These are phyloP conservation scores for Sipha maydis DNA, from an alignment of 2,888 invertebrate species.

Conservation along the genomic window DNA sequence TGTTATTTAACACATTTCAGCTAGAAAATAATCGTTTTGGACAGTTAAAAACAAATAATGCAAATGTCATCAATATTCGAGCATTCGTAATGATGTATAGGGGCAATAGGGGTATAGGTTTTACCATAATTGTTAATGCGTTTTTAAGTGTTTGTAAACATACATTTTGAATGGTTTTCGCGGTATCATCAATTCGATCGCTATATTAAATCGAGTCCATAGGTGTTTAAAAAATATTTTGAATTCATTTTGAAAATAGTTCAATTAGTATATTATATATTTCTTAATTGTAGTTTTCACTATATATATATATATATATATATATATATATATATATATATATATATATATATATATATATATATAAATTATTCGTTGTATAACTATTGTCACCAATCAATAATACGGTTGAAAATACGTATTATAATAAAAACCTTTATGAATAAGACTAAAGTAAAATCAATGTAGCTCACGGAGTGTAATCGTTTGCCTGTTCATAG, in stretches of 20 bases:
- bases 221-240: background rate
- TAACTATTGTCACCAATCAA: background rate
- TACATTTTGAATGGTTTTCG: background rate
- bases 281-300: background rate
- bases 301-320: background rate
- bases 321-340: background rate
- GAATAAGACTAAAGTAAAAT: background rate
- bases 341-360: too few species aligned
- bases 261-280: background rate
- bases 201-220: too few species aligned
- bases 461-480: too few species aligned
- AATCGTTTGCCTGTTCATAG: background rate
- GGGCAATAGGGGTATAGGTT: background rate
- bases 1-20: too few species aligned
- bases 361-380: too few species aligned
- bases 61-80: too few species aligned
- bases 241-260: background rate
- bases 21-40: too few species aligned
- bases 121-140: background rate
- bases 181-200: too few species aligned
- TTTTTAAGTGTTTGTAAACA: background rate
- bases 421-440: background rate
- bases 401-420: background rate
- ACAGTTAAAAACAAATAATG: too few species aligned
- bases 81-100: too few species aligned